Conservation (phyloP, 2,113 vertebrate genomes). For the Cheirogaleus medius region DNA sequence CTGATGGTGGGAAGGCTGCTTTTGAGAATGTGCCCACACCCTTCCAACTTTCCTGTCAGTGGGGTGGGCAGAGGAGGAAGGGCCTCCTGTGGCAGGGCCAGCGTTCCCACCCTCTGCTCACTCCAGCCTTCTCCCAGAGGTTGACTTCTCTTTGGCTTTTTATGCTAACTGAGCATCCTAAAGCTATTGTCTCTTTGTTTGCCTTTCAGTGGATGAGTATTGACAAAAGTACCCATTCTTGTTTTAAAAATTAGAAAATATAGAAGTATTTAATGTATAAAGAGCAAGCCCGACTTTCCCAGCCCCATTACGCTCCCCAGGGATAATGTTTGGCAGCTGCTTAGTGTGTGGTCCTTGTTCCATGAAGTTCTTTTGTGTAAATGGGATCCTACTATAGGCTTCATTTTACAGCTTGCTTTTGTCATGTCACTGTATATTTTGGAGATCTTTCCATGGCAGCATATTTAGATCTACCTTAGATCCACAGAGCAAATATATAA, state of each 20-base stretch:
- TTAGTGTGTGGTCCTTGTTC: neutral
- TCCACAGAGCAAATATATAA: neutral
- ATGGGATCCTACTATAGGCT: neutral
- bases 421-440: neutral
- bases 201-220: neutral
- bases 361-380: neutral
- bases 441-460: neutral
- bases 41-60: neutral
- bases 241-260: neutral
- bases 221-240: neutral
- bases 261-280: neutral
- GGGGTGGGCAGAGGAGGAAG: neutral
- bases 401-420: neutral
- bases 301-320: neutral
- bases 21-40: neutral
- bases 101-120: neutral
- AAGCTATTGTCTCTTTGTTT: neutral
- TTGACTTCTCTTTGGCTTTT: neutral
- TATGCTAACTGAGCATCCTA: neutral
- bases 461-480: neutral
- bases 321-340: neutral
- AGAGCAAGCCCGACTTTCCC: neutral
- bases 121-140: neutral
- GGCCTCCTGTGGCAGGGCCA: neutral
- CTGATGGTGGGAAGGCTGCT: neutral